Evolutionary conservation across 2,797 vertebrate genomes (phyloP).

Genomic region (Xenentodon cancila): DNA sequence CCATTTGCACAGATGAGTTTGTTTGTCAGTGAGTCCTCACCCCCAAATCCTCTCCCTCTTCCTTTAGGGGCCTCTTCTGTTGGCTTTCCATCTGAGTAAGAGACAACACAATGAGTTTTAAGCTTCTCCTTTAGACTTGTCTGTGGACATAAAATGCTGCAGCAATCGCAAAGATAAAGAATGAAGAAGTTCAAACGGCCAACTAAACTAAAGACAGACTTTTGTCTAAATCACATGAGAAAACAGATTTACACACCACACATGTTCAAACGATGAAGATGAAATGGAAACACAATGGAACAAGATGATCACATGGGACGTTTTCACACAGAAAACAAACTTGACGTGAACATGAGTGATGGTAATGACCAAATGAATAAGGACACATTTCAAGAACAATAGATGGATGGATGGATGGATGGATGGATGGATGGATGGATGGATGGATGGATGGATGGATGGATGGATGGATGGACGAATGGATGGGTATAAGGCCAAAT

Average conservation of each 20-base stretch:
- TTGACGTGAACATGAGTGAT: not conserved
- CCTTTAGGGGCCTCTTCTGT: conserved; percentile 89
- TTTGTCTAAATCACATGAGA: not conserved
- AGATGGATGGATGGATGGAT: no score
- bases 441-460: conserved; percentile 8
- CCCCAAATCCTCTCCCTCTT: conserved; percentile 89
- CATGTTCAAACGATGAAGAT: conserved; percentile 22
- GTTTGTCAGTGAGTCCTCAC: conserved; percentile 72
- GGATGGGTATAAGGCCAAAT: conserved; percentile 12
- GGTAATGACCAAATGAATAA: conserved; percentile 19
- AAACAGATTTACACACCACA: conserved; percentile 6
- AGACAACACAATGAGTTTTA: conserved; percentile 45
- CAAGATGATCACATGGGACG: not conserved
- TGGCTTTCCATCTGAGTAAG: conserved; percentile 90
- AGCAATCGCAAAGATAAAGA: conserved; percentile 27
- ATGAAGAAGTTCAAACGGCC: not conserved
- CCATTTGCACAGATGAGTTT: conserved; percentile 3
- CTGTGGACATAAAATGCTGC: not conserved
- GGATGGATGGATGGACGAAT: conserved; percentile 8
- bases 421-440: not conserved
- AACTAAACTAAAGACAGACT: not conserved
- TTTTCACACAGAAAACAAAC: not conserved
- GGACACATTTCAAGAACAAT: conserved; percentile 1
- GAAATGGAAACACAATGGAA: conserved; percentile 12
- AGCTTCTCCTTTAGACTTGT: not conserved